Evolutionary conservation across 2,797 vertebrate species (phyloP).

Genomic region (Eurystomus glaucurus): DNA sequence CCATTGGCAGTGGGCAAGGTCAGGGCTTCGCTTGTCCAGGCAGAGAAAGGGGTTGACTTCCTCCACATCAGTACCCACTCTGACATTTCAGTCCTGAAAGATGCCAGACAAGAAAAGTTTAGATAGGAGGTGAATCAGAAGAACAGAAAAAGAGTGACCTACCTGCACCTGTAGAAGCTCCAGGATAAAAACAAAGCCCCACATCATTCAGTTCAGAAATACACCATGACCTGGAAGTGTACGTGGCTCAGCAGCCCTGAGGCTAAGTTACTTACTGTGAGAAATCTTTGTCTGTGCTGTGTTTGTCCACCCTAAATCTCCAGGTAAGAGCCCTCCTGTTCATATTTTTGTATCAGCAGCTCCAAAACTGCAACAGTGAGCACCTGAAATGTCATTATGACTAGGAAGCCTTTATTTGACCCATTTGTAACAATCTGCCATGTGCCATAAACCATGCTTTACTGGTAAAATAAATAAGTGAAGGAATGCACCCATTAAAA

Average conservation of each 20-base stretch:
- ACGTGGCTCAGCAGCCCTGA: neutral
- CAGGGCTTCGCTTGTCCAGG: neutral
- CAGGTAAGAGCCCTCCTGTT: neutral
- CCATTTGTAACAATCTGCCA: slow-evolving; percentile 82
- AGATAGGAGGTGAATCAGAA: neutral
- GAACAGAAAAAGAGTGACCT: neutral
- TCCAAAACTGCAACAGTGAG: slow-evolving; percentile 38
- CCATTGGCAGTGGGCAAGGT: neutral
- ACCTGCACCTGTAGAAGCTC: neutral
- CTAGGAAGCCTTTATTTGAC: slow-evolving; percentile 74
- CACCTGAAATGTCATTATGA: slow-evolving; percentile 58
- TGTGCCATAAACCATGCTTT: slow-evolving; percentile 74
- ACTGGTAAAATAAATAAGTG: slow-evolving; percentile 71
- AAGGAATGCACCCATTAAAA: slow-evolving; percentile 78
- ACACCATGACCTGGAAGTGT: neutral
- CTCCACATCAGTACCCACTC: accelerated
- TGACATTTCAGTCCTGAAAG: neutral
- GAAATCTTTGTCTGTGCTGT: neutral
- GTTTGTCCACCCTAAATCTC: neutral
- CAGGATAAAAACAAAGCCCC: neutral
- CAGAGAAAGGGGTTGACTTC: neutral
- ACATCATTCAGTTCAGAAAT: neutral
- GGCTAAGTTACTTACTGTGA: neutral
- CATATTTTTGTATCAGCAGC: slow-evolving; percentile 33
- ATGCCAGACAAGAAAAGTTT: neutral